phyloP scores from a whole-genome alignment of 1,140 invertebrate genomes.

The Parasteatoda tepidariorum region DNA sequence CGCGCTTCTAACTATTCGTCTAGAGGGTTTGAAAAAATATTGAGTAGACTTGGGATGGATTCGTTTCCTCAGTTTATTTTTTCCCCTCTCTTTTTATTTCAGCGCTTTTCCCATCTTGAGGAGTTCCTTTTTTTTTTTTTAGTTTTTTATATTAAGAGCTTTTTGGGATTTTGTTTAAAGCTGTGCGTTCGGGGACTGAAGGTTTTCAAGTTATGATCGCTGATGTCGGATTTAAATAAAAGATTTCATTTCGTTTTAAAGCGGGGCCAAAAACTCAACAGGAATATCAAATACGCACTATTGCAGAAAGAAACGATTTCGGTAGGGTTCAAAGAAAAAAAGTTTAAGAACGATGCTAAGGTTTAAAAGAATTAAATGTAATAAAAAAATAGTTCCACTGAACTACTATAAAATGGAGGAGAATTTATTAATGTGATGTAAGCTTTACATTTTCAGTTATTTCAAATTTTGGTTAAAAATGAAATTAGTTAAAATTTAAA shows the following conservation, averaged over 20 bases:
- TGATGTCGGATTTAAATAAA: constrained; percentile 5
- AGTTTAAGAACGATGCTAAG: too few relatives aligned
- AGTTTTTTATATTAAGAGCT: neutral
- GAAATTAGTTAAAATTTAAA: too few relatives aligned
- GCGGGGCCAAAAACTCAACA: too few relatives aligned
- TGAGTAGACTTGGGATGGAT: neutral
- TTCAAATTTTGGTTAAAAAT: too few relatives aligned
- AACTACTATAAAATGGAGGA: too few relatives aligned
- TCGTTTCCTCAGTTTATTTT: neutral
- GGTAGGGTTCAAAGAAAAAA: too few relatives aligned
- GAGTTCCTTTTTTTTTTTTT: neutral
- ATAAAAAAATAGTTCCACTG: too few relatives aligned
- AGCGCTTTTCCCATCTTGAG: neutral
- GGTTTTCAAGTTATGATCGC: neutral
- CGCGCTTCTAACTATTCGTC: constrained; percentile 11
- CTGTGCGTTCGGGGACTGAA: neutral
- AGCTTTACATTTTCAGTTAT: too few relatives aligned
- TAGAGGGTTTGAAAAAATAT: neutral
- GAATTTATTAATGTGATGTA: too few relatives aligned
- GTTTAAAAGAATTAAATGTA: too few relatives aligned
- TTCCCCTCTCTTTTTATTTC: neutral
- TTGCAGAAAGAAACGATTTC: too few relatives aligned
- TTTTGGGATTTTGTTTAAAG: constrained; percentile 17
- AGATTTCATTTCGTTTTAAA: neutral
- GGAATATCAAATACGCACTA: too few relatives aligned